A percentile compares a stretch with the other conserved stretches of the same genome.
Evolutionary conservation across 2,113 vertebrate genomes (phyloP).

Genomic region (Cynoglossus semilaevis): DNA sequence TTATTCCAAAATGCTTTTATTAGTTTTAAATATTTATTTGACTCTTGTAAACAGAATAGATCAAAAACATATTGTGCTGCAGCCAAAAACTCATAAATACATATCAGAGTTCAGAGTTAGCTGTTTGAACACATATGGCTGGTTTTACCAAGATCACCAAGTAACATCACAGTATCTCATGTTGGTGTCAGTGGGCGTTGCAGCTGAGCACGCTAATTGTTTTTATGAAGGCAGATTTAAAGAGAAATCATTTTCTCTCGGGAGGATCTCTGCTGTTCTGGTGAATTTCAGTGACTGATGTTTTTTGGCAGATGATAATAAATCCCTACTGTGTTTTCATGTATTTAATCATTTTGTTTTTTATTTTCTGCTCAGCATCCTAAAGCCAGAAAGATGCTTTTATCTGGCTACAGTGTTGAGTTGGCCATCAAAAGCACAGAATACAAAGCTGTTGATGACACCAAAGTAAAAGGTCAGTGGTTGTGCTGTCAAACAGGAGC

Average conservation of each 20-base stretch:
- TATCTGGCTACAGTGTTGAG: constrained; percentile 96
- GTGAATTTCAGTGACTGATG: not conserved
- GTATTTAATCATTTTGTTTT: not conserved
- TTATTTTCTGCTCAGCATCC: constrained; percentile 76
- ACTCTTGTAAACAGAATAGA: too few relatives aligned
- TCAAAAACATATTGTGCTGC: too few relatives aligned
- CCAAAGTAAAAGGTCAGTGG: constrained; percentile 83
- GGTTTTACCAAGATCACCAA: too few relatives aligned
- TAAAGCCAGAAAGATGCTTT: constrained; percentile 81
- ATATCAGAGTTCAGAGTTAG: too few relatives aligned
- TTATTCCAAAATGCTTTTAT: too few relatives aligned
- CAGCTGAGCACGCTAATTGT: not conserved
- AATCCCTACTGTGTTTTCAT: not conserved
- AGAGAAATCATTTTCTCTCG: not conserved
- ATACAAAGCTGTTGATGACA: constrained; percentile 95
- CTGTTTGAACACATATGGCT: too few relatives aligned
- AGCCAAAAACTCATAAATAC: too few relatives aligned
- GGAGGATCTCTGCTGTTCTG: not conserved
- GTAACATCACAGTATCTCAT: not conserved
- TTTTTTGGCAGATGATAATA: not conserved
- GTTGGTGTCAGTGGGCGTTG: not conserved
- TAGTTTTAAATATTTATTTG: too few relatives aligned
- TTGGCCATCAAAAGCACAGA: constrained; percentile 97
- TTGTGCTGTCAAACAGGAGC: constrained; percentile 8
- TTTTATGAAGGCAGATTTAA: not conserved